phyloP scores from a whole-genome alignment of 2,888 invertebrate species.

The Acronicta alni region DNA sequence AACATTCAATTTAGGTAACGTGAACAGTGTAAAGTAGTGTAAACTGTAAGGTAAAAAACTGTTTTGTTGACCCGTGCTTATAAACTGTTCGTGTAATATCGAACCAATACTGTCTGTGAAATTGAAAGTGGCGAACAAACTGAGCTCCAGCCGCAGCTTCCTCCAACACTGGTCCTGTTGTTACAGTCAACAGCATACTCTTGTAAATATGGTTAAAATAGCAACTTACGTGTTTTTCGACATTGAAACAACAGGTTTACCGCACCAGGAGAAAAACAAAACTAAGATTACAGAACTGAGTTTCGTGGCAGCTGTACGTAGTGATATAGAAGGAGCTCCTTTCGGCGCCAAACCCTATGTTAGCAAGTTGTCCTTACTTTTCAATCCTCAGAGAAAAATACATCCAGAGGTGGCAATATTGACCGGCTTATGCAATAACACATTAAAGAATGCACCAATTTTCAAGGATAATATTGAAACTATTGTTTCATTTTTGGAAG shows the following conservation, averaged over 20 bases:
- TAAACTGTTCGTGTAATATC: too few relatives aligned
- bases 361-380: conserved; percentile 91
- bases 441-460: conserved; percentile 89
- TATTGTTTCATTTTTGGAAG: conserved; percentile 90
- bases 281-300: conserved; percentile 92
- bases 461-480: conserved; percentile 90
- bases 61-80: too few relatives aligned
- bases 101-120: too few relatives aligned
- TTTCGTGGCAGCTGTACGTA: conserved; percentile 90
- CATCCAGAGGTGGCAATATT: conserved; percentile 75
- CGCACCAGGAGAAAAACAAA: conserved; percentile 83
- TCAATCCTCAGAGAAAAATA: conserved; percentile 91
- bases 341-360: conserved; percentile 87
- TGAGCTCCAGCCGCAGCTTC: not conserved
- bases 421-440: conserved; percentile 91
- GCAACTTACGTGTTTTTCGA: conserved; percentile 92
- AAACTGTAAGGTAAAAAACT: too few relatives aligned
- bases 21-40: too few relatives aligned
- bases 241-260: conserved; percentile 92
- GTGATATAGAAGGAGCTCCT: conserved; percentile 76
- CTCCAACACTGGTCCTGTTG: not conserved
- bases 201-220: conserved; percentile 66
- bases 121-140: not conserved
- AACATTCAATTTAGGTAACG: too few relatives aligned
- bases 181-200: not conserved